Percentiles rank a stretch among this genome's conserved stretches.
Conservation (phyloP, 2,797 vertebrate species). For the Coccyzus lansbergi region DNA sequence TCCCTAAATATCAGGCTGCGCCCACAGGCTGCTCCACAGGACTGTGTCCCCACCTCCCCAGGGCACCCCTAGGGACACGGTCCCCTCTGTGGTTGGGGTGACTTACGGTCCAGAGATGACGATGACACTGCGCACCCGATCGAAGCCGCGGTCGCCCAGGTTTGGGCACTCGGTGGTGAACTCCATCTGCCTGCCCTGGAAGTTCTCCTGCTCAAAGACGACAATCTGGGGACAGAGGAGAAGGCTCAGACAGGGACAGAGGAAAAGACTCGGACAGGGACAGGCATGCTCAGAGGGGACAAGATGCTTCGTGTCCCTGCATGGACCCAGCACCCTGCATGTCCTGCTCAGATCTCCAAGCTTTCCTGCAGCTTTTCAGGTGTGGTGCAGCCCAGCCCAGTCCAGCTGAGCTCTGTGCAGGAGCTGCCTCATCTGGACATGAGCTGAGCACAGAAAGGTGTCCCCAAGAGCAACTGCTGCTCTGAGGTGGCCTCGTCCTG, state of each 20-base stretch:
- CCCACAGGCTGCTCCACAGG: not conserved
- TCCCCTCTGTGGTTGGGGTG: not conserved
- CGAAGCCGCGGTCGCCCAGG: conserved; percentile 89
- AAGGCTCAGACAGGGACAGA: not conserved
- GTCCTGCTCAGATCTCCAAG: fast-evolving
- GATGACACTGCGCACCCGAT: conserved; percentile 91
- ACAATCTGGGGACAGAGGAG: conserved; percentile 79
- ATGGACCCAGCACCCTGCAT: fast-evolving
- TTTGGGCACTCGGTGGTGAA: conserved; percentile 91
- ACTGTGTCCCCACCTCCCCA: fast-evolving
- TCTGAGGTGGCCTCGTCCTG: not conserved
- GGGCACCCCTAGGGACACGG: not conserved
- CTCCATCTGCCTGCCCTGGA: conserved; percentile 92
- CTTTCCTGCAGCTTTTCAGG: not conserved
- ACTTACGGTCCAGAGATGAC: conserved; percentile 95
- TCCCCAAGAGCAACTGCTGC: not conserved
- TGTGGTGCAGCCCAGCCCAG: fast-evolving
- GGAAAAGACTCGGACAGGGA: not conserved
- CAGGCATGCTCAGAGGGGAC: fast-evolving
- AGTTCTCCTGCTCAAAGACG: conserved; percentile 95
- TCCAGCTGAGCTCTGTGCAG: not conserved
- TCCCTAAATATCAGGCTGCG: fast-evolving
- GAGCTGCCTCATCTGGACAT: not conserved
- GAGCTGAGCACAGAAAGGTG: not conserved
- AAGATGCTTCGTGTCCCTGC: not conserved